Evolutionary conservation across 1,140 invertebrate species (phyloP), one percentile per base, ranked within the genome.

Genomic region (Chymomyza costata): DNA sequence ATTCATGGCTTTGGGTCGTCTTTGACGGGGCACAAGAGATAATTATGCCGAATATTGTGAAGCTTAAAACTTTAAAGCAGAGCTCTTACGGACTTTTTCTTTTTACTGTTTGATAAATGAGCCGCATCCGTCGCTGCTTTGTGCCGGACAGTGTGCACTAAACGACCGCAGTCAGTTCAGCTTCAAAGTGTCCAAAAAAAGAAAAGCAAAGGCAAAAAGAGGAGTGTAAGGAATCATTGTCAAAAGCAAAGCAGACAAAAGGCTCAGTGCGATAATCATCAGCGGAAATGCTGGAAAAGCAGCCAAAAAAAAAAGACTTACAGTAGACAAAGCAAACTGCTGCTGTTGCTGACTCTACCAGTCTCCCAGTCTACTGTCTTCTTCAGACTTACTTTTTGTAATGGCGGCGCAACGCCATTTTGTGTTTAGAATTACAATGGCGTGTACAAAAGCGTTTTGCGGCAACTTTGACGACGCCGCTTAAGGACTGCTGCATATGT

Each of bases 361-460:
- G n/a, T n/a, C n/a, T n/a, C n/a, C n/a, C n/a, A 6, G 25, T 38
- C 7, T 45, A n/a, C 16, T 19, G 3, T 16, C 30, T n/a, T 17
- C 17, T 11, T 11, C 14, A 17, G 34, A 28, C 25, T 6, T 30
- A 30, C n/a, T 34, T 11, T 50, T 38, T 50, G 21, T 38, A 56
- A 56, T 61, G 58, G 28, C 39, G 52, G n/a, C 25, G 21, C 31
- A 41, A 43, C 62, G 62, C 58, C 62, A 65, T 65, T 65, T 65
- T 65, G 47, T 65, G 57, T 60, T 57, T 62, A 57, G 58, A 50
- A 61, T 56, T 56, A 61, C 58, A 61, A 61, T 61, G 46, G 52
- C 18, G 57, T 50, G 53, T 21, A 21, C 50, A 43, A 64, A 64
- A 64, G 17, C 35, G 43, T 49, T 53, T 59, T 47, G 48, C 28